Percentiles rank a stretch among this genome's conserved stretches.
Conservation (phyloP, 2,797 vertebrate genomes). For the Halcyon leucocephala region DNA sequence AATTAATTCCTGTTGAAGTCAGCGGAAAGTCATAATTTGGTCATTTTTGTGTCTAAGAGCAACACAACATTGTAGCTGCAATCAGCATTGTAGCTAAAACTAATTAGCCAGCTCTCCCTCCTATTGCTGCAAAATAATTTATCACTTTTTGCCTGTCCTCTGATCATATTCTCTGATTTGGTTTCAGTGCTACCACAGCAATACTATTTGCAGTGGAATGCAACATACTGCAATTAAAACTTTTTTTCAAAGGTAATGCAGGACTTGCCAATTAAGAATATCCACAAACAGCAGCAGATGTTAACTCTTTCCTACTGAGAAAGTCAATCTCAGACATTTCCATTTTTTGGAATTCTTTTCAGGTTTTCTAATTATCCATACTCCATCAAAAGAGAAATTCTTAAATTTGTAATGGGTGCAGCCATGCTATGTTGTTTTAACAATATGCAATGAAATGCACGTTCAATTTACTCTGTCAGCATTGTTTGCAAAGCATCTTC, state of each 20-base stretch:
- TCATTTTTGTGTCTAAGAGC: background rate
- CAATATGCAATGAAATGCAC: background rate
- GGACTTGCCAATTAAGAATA: background rate
- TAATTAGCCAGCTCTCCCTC: background rate
- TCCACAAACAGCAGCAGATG: background rate
- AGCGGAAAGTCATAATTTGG: background rate
- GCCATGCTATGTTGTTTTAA: background rate
- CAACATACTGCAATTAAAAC: background rate
- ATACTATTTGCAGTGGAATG: background rate
- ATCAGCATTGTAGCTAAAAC: background rate
- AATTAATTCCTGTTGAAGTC: background rate
- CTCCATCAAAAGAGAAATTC: background rate
- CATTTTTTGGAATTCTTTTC: background rate
- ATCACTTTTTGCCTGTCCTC: background rate
- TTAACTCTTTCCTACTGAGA: background rate
- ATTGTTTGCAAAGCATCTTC: background rate
- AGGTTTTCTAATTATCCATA: background rate
- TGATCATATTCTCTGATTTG: background rate
- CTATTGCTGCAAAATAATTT: background rate
- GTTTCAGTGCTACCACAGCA: background rate
- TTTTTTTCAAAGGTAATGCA: background rate
- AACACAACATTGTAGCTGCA: background rate
- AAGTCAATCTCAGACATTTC: background rate
- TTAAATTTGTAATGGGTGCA: background rate
- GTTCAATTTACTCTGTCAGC: background rate